phyloP scores from a whole-genome alignment of 2,113 vertebrate species.

The Edolisoma coerulescens region DNA sequence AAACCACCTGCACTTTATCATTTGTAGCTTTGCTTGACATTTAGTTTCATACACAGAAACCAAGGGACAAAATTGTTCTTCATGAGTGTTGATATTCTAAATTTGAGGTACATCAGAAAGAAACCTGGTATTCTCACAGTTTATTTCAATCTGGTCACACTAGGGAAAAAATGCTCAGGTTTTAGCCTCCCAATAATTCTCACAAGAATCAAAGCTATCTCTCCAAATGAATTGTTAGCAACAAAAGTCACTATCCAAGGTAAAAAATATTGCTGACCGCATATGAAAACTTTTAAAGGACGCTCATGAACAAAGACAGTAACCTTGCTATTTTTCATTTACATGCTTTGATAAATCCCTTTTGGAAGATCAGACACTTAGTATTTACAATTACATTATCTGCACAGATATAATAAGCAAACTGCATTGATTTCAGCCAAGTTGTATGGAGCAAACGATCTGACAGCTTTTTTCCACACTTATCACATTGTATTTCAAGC shows the following conservation, averaged over 20 bases:
- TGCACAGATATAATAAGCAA: background rate
- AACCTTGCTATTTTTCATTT: background rate
- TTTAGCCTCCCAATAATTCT: background rate
- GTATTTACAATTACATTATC: background rate
- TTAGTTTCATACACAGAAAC: background rate
- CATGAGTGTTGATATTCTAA: background rate
- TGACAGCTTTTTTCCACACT: background rate
- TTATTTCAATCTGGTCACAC: background rate
- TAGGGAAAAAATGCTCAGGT: background rate
- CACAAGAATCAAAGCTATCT: background rate
- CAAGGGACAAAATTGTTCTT: background rate
- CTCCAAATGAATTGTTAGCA: background rate
- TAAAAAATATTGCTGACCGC: background rate
- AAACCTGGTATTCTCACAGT: slow-evolving; percentile 7
- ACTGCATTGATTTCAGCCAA: background rate
- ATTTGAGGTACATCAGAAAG: slow-evolving; percentile 29
- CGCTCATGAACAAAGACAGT: background rate
- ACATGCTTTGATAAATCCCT: background rate
- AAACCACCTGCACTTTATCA: background rate
- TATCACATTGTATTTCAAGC: background rate
- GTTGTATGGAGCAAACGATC: background rate
- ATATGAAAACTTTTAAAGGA: background rate
- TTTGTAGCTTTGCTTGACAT: slow-evolving; percentile 2
- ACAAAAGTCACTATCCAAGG: background rate
- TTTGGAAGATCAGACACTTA: background rate